These are phyloP conservation scores for Chrysolina americana DNA, from an alignment of 2,888 invertebrate genomes.

Conservation along the genomic window DNA sequence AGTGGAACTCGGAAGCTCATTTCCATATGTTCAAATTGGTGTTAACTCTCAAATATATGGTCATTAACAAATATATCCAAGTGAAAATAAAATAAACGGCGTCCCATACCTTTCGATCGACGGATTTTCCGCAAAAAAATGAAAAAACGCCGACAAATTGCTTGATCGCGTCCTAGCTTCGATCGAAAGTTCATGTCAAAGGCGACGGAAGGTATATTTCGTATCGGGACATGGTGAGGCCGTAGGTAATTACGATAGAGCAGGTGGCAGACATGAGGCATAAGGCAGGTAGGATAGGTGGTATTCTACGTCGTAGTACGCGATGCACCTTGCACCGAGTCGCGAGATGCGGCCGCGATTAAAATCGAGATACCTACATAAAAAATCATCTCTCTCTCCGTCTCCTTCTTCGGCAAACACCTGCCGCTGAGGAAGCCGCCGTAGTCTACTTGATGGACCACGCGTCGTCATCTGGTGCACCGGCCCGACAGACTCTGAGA, in stretches of 20 bases:
- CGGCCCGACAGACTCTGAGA: neutral
- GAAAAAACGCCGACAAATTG: too few species aligned
- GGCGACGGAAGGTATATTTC: too few species aligned
- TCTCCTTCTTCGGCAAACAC: conserved; percentile 5
- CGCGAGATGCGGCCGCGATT: conserved; percentile 52
- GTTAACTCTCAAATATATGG: too few species aligned
- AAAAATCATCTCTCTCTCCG: neutral
- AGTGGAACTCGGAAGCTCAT: too few species aligned
- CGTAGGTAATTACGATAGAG: conserved; percentile 59
- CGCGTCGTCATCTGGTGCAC: conserved; percentile 1
- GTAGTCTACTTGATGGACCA: conserved; percentile 1
- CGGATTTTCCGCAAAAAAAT: too few species aligned
- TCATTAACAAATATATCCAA: too few species aligned
- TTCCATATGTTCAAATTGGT: too few species aligned
- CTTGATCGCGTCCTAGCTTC: too few species aligned
- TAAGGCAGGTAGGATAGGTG: conserved; percentile 56
- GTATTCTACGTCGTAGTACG: conserved; percentile 45
- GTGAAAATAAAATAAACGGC: too few species aligned
- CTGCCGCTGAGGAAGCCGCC: neutral
- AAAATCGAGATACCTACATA: conserved; percentile 1
- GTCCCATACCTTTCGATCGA: too few species aligned
- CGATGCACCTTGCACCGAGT: conserved; percentile 60
- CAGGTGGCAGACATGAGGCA: conserved; percentile 59
- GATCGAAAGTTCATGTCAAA: too few species aligned
- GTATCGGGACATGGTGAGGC: too few species aligned